phyloP scores from a whole-genome alignment of 2,797 vertebrate species.

The Bovichtus diacanthus region DNA sequence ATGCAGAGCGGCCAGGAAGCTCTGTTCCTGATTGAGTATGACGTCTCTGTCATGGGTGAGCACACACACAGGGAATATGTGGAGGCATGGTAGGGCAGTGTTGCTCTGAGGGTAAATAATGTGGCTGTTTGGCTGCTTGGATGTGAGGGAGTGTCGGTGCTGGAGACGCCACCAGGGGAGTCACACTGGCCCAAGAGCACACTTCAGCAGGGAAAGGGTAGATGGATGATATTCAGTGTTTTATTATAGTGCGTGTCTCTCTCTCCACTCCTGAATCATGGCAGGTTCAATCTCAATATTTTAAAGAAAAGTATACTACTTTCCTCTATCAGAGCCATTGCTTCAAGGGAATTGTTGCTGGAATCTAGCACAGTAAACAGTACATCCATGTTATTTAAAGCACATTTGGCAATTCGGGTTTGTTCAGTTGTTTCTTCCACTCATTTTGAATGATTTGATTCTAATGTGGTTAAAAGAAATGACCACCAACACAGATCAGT shows the following conservation, averaged over 20 bases:
- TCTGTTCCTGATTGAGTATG: constrained; percentile 96
- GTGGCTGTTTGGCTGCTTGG: constrained; percentile 53
- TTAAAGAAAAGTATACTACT: not conserved
- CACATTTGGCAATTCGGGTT: not conserved
- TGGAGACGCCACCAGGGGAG: constrained; percentile 61
- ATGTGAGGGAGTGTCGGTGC: constrained; percentile 44
- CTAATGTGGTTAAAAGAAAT: not conserved
- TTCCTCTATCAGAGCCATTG: not conserved
- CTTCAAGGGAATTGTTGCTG: not conserved
- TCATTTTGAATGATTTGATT: not conserved
- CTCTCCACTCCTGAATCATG: not conserved
- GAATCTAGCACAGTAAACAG: not conserved
- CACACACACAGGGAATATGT: constrained; percentile 52
- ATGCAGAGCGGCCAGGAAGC: constrained; percentile 94
- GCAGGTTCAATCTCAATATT: not conserved
- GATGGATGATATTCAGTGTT: constrained; percentile 18
- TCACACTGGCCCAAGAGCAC: constrained; percentile 48
- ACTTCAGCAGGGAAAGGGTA: constrained; percentile 24
- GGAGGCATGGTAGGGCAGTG: constrained; percentile 59
- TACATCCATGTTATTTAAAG: not conserved
- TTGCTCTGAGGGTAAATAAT: constrained; percentile 77
- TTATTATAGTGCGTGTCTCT: constrained; percentile 6
- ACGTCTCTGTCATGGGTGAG: constrained; percentile 95
- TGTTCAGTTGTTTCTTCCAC: not conserved
- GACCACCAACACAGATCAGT: not conserved